Evolutionary conservation across 2,888 invertebrate species (phyloP), one percentile per base, ranked within the genome.

Genomic region (Adelphocoris suturalis): DNA sequence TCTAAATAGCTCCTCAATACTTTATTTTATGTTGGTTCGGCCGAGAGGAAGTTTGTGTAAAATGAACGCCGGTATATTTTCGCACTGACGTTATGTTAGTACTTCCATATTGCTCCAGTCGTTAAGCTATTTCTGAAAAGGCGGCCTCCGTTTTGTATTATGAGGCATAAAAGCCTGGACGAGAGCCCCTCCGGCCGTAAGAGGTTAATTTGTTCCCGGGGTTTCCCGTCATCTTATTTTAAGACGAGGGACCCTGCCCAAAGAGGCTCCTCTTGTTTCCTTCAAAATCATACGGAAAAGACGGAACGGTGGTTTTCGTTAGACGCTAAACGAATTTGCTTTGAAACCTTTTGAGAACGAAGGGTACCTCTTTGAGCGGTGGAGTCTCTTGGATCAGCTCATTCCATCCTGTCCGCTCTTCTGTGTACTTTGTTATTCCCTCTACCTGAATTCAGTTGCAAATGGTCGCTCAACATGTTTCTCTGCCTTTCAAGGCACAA

Each of bases 41-140:
- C 5, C 12, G 23, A 68, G 23, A 68, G 68, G 68, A 68, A 68
- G 68, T 68, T 68, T 68, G 68, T 68, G 68, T 68, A 23, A 9
- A 19, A 68, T 23, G 19, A 23, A 11, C 11, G 12, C 68, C 12
- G 12, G 19, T 23, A 19, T 68, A 68, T 68, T 68, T 68, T 68
- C 19, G 68, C 68, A 19, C 68, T 23, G 68, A 23, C 13, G n/a
- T 68, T 68, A 23, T 68, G 68, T 68, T 68, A 68, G 68, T 68
- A 27, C 68, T 27, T 68, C 68, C 68, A 68, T 68, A 68, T 68
- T 27, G 68, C 68, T 12, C 23, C 19, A 23, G 23, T 68, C 68
- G 68, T 68, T 68, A 68, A 68, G 68, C 68, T 68, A 68, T 68
- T 82, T 82, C 82, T 52, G 47, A 82, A 82, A 52, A 82, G 82